Evolutionary conservation across 1,140 invertebrate genomes (phyloP), one percentile per base, ranked within the genome.

Genomic region (Lepidurus packardi): DNA sequence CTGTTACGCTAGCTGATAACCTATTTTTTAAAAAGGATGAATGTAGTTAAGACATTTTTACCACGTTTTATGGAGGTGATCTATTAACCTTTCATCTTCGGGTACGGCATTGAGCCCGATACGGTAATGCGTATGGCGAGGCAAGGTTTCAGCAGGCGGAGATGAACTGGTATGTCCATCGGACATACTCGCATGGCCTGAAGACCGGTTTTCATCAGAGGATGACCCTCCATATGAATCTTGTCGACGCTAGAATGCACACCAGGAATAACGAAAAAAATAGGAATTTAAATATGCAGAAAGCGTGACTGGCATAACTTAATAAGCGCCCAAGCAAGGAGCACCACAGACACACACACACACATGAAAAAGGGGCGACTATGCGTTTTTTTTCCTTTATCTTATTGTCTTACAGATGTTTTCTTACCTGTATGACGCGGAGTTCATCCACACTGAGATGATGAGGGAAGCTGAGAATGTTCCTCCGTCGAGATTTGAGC

Each of bases 111-210:
- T 90, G 43, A 89, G 86, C 75, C 87, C 87, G 44, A 85, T 85
- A 78, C 88, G 85, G 81, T 88, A 88, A 79, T 88, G 89, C 81
- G 85, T 89, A 82, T 88, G 87, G 76, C 86, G 83, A 73, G 87
- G 85, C 45, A 84, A 77, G 11, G 82, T 80, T 74, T 84, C 84
- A 24, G 83, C 83, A 7, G 88, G 87, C 7, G 88, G 91, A 7
- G 90, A 91, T 73, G 87, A 88, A 80, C 90, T 91, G 77, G 83
- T 83, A 53, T 83, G 83, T 8, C 91, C 91, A 82, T 95, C 93
- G 44, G 93, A 94, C 93, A 95, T 94, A 80, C 92, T 93, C n/a
- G 93, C 93, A 84, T 95, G 93, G 0, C 93, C 93, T 1, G 93
- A 94, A 16, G 93, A 94, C 42, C 93, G 87, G 84, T 94, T 94